Evolutionary conservation across 2,797 vertebrate species (phyloP).

Genomic region (Eulemur mongoz): DNA sequence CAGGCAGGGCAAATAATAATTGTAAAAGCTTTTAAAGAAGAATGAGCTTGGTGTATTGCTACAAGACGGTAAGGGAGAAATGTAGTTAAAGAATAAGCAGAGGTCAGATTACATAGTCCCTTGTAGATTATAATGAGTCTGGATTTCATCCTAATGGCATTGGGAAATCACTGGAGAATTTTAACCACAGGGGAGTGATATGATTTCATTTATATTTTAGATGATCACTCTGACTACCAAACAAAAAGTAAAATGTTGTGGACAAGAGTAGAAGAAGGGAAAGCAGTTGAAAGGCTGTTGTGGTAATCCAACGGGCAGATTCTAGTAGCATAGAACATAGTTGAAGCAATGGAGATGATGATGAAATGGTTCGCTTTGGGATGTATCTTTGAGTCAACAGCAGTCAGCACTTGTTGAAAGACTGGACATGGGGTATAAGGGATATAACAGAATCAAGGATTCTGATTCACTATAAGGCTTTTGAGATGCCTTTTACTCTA

Average conservation of each 20-base stretch:
- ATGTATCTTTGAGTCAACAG: not conserved
- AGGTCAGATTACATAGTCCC: not conserved
- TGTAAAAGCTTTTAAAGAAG: not conserved
- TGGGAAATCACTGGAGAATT: not conserved
- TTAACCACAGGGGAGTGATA: not conserved
- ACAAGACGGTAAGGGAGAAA: not conserved
- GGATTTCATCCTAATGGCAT: constrained; percentile 41
- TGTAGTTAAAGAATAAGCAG: not conserved
- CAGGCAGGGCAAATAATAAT: not conserved
- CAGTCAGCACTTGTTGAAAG: not conserved
- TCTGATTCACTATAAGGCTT: not conserved
- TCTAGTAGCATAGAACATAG: not conserved
- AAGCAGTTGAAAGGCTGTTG: not conserved
- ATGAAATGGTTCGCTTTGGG: not conserved
- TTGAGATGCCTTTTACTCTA: not conserved
- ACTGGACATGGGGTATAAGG: not conserved
- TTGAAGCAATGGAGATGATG: not conserved
- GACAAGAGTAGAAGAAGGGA: not conserved
- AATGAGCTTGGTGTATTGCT: not conserved
- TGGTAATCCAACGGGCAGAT: not conserved
- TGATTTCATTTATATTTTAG: constrained; percentile 22
- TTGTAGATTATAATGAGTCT: not conserved
- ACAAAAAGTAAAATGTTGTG: not conserved
- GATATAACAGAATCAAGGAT: constrained; percentile 12
- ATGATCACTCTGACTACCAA: not conserved